Conservation (phyloP, 2,113 vertebrate species). For the Rhabdomys dilectus region DNA sequence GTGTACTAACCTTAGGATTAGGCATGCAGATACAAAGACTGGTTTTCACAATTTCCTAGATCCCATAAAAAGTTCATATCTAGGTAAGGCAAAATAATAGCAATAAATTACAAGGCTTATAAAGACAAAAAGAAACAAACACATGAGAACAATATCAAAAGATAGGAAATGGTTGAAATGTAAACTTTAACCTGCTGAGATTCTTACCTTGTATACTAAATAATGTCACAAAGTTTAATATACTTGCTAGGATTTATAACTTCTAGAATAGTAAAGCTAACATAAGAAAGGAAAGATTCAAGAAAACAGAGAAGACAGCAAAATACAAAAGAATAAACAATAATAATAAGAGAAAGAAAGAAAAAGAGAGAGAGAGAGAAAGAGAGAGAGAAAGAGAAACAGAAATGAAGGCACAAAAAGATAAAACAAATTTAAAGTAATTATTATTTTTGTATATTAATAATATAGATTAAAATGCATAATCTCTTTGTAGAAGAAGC, state of each 20-base stretch:
- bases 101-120: conserved; percentile 1
- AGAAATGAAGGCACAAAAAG: not conserved
- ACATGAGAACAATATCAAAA: not conserved
- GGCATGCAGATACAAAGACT: not conserved
- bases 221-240: not conserved
- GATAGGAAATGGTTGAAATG: not conserved
- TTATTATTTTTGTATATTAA: not conserved
- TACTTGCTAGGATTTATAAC: not conserved
- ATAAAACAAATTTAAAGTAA: not conserved
- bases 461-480: not conserved
- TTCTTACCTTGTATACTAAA: not conserved
- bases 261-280: not conserved
- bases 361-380: too few relatives aligned
- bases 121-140: not conserved
- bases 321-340: not conserved
- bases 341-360: too few relatives aligned
- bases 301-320: not conserved
- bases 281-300: not conserved
- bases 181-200: not conserved
- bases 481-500: conserved; percentile 32
- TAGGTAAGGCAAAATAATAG: conserved; percentile 31
- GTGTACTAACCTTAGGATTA: not conserved
- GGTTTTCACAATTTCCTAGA: conserved; percentile 30
- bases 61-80: not conserved
- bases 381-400: too few relatives aligned